Evolutionary conservation across 2,113 vertebrate species (phyloP).

Genomic region (Andinoacara biseriatus): DNA sequence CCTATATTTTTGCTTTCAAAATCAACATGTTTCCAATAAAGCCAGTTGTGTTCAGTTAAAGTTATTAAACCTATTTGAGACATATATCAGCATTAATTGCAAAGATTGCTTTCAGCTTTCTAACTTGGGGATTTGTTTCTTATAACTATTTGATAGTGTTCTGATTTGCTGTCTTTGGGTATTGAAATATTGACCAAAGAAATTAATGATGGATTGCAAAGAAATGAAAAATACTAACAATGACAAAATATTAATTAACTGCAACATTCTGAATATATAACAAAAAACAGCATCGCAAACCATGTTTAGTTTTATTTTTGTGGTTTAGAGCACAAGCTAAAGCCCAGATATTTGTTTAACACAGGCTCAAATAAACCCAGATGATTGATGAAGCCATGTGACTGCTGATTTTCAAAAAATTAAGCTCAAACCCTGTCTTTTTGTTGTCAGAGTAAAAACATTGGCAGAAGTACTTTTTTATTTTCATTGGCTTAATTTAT

Average conservation of each 20-base stretch:
- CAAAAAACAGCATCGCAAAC: not conserved
- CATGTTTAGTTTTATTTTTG: not conserved
- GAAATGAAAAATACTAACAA: not conserved
- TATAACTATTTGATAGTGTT: not conserved
- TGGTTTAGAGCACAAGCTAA: not conserved
- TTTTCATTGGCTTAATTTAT: not conserved
- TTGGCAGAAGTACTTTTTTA: not conserved
- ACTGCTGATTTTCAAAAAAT: not conserved
- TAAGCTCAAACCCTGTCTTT: not conserved
- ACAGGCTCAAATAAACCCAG: no score
- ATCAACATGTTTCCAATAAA: not conserved
- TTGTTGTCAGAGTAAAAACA: not conserved
- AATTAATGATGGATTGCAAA: not conserved
- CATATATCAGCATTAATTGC: not conserved
- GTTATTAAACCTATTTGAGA: not conserved
- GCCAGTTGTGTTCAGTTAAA: not conserved
- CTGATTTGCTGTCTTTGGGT: not conserved
- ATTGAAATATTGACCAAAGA: not conserved
- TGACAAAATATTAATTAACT: not conserved
- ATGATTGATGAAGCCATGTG: accelerated
- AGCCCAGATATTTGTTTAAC: not conserved
- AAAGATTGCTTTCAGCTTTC: not conserved
- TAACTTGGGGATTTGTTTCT: not conserved
- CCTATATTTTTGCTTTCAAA: not conserved
- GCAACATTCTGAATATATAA: not conserved